Percentiles rank a stretch among this genome's conserved stretches.
Conservation (phyloP, 53 echinoderm and acorn worm genomes). For the Temnopleurus reevesii region DNA sequence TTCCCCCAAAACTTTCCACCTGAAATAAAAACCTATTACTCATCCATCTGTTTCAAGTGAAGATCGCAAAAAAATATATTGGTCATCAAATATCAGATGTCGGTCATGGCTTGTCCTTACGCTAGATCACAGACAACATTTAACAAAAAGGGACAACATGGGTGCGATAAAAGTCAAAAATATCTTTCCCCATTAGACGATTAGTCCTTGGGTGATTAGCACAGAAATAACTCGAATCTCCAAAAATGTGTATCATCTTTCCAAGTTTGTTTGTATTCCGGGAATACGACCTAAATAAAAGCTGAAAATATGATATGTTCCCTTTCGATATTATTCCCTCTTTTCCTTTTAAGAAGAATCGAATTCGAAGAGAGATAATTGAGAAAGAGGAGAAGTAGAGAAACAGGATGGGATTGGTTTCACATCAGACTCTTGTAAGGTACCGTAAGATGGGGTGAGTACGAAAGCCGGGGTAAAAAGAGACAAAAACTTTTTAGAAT, state of each 20-base stretch:
- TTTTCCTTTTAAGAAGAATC: background rate
- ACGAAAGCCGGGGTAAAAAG: no score
- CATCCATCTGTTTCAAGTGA: background rate
- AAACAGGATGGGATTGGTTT: conserved; percentile 35
- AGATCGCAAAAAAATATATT: background rate
- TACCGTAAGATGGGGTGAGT: no score
- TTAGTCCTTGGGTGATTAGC: background rate
- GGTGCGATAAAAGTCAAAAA: background rate
- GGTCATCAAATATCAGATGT: background rate
- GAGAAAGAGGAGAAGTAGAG: background rate
- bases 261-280: conserved; percentile 18
- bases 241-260: background rate
- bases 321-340: background rate
- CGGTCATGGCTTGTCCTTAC: background rate
- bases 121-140: background rate
- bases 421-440: background rate
- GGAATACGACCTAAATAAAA: background rate
- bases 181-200: background rate
- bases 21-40: background rate
- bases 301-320: background rate
- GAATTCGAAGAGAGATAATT: background rate
- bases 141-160: background rate
- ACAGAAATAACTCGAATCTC: conserved; percentile 12
- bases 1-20: no score
- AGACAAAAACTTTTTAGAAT: no score